Evolutionary conservation across 1,140 invertebrate species (phyloP).

Genomic region (Drosophila hydei): DNA sequence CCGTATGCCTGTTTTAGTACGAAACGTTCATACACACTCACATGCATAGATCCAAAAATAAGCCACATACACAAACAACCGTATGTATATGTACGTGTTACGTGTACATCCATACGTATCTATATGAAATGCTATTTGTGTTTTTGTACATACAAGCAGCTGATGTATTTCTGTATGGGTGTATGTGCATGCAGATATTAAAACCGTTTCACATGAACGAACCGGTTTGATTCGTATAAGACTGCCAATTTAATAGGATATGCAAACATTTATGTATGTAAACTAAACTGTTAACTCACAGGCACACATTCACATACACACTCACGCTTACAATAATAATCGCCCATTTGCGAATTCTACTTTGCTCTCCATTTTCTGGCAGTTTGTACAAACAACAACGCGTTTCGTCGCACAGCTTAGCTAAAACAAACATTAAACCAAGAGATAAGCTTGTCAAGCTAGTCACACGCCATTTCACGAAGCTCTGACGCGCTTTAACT

Average conservation of each 20-base stretch:
- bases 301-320: neutral
- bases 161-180: neutral
- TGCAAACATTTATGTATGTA: conserved; percentile 8
- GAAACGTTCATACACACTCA: conserved; percentile 19
- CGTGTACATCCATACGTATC: conserved; percentile 3
- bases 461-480: conserved; percentile 36
- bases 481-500: neutral
- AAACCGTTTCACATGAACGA: conserved; percentile 30
- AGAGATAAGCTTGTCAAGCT: conserved; percentile 34
- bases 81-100: too few species aligned
- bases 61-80: neutral
- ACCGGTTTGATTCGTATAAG: conserved; percentile 35
- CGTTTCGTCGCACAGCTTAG: conserved; percentile 5
- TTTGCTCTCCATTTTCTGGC: conserved; percentile 21
- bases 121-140: conserved; percentile 1
- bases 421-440: conserved; percentile 16
- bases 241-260: conserved; percentile 33
- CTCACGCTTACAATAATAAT: neutral
- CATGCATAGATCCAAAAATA: conserved; percentile 10
- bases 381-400: conserved; percentile 12
- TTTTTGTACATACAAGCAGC: neutral
- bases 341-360: conserved; percentile 33
- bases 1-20: conserved; percentile 17
- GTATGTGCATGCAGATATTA: conserved; percentile 17
- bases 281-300: neutral